Conservation (phyloP, 2,113 vertebrate genomes). For the Petrocephalus microphthalmus region DNA sequence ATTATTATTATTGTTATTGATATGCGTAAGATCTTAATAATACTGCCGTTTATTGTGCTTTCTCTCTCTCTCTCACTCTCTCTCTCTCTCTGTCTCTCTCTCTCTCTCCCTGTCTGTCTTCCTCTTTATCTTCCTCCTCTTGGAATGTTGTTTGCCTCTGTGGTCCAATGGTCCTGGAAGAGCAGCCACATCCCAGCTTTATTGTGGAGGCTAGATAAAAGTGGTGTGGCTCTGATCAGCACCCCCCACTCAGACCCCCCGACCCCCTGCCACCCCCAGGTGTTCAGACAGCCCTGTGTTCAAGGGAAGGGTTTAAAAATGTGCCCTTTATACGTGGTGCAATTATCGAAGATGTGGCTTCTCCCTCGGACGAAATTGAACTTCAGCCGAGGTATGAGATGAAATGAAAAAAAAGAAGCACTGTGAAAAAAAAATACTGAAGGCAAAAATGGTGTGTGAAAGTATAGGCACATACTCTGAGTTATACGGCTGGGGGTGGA, state of each 20-base stretch:
- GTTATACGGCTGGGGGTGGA: background rate
- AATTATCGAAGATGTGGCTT: background rate
- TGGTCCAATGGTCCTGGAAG: background rate
- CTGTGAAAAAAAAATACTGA: background rate
- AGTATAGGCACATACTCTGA: background rate
- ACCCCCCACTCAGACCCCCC: background rate
- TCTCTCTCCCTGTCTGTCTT: background rate
- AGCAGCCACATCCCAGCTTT: background rate
- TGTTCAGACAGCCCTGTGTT: background rate
- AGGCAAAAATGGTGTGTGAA: background rate
- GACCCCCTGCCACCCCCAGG: background rate
- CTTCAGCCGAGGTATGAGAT: background rate
- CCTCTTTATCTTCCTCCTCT: background rate
- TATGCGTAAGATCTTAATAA: constrained; percentile 26
- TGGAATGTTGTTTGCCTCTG: background rate
- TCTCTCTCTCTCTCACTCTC: background rate
- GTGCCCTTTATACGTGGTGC: background rate
- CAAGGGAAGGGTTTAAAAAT: background rate
- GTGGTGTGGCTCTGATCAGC: background rate
- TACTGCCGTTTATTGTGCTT: background rate
- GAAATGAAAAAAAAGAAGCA: background rate
- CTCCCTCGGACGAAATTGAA: background rate
- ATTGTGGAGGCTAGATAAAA: background rate
- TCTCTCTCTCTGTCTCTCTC: background rate
- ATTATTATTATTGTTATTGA: background rate